Evolutionary conservation across 2,113 vertebrate genomes (phyloP), one percentile per base, ranked within the genome.

Genomic region (Zeus faber): DNA sequence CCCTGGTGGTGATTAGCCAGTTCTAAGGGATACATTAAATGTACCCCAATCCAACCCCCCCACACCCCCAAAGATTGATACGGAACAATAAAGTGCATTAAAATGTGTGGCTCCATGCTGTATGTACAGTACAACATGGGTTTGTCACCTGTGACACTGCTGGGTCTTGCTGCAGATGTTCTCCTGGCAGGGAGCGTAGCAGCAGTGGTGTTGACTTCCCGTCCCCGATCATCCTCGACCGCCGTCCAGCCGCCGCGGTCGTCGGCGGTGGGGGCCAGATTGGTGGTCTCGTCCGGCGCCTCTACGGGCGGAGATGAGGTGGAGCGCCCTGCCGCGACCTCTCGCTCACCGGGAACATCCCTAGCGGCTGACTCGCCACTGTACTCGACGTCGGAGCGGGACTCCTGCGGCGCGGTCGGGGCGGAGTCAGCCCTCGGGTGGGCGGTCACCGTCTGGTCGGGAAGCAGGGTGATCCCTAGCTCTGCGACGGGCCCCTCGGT

Each of bases 101-200:
- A n/a, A n/a, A n/a, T n/a, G n/a, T n/a, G n/a, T n/a, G n/a, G n/a
- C n/a, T n/a, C n/a, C n/a, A n/a, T n/a, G n/a, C n/a, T n/a, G n/a
- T n/a, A n/a, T n/a, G n/a, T n/a, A n/a, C n/a, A n/a, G n/a, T n/a
- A n/a, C n/a, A n/a, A n/a, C n/a, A n/a, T n/a, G n/a, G n/a, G n/a
- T n/a, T 1, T 57, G 14, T 58, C 76, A 87, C 79, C 80, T 65
- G 84, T 66, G 3, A 44, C 5, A 49, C 49, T 69, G 62, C 59
- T 20, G 0, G 80, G 79, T 0, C 57, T 68, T 11, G 66, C 83
- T 1, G 85, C 52, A 33, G 86, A 80, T 45, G 87, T 77, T 1
- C 72, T 79, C 17, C 85, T 82, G 0, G 82, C 86, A 47, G 89
- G 81, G 46, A 83, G 60, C n/a, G 64, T 54, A 7, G 1, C 54